Percentiles rank a stretch among this genome's conserved stretches.
phyloP scores from a whole-genome alignment of 92 coral and sea anemone genomes.

The Zoanthus solanderi region DNA sequence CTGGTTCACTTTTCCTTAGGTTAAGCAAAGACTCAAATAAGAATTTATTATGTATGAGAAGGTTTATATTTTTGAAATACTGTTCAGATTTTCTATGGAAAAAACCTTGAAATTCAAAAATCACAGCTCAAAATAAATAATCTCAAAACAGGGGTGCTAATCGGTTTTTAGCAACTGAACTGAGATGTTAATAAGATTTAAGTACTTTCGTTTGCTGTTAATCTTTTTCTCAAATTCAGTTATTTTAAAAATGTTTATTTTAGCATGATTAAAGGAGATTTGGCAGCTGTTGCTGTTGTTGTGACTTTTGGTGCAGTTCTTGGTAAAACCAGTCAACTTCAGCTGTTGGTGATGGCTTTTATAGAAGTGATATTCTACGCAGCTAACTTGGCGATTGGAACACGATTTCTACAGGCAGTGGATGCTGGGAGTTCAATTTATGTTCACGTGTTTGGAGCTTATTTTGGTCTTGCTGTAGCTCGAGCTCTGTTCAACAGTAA shows the following conservation, averaged over 20 bases:
- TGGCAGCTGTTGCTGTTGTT: conserved; percentile 82
- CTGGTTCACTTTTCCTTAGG: no score
- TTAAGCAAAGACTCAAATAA: no score
- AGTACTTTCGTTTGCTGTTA: neutral
- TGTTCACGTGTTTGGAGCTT: conserved; percentile 90
- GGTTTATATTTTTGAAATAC: no score
- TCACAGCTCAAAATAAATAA: no score
- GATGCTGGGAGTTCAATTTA: conserved; percentile 90
- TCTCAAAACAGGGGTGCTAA: no score
- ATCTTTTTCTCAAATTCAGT: neutral
- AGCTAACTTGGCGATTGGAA: conserved; percentile 76
- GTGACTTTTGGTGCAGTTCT: conserved; percentile 92
- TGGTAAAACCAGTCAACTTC: conserved; percentile 92
- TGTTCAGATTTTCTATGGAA: no score
- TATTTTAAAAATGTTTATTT: neutral
- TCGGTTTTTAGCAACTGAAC: no score
- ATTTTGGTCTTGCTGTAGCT: conserved; percentile 86
- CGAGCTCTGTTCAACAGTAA: conserved; percentile 72
- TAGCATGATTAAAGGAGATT: conserved; percentile 91
- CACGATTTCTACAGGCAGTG: conserved; percentile 79
- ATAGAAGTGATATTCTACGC: conserved; percentile 86
- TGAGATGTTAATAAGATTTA: no score
- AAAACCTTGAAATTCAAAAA: no score
- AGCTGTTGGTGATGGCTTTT: conserved; percentile 79
- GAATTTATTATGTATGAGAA: no score